phyloP scores from a whole-genome alignment of 2,113 vertebrate species.

The Myotis yumanensis region DNA sequence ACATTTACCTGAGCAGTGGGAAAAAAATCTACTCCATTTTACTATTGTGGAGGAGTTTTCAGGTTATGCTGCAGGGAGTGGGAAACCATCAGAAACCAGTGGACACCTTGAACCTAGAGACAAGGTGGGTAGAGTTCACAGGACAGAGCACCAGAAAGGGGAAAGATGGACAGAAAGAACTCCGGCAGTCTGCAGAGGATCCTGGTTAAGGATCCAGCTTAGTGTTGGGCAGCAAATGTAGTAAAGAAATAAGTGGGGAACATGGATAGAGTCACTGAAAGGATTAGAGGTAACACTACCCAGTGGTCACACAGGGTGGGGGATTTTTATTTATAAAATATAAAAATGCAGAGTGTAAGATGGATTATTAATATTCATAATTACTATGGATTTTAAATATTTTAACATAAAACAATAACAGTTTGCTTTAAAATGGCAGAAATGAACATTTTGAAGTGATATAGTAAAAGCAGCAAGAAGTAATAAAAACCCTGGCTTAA shows the following conservation, averaged over 20 bases:
- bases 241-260: background rate
- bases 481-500: background rate
- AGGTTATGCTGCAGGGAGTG: background rate
- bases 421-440: background rate
- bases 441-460: background rate
- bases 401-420: background rate
- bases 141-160: background rate
- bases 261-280: background rate
- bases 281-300: background rate
- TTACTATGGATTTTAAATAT: background rate
- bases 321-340: background rate
- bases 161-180: background rate
- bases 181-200: background rate
- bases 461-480: background rate
- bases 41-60: background rate
- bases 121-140: too few species aligned
- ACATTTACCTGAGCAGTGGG: background rate
- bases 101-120: background rate
- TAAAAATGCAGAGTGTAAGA: background rate
- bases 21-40: background rate
- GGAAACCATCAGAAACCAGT: background rate
- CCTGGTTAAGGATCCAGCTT: background rate
- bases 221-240: background rate
- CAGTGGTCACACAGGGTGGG: background rate
- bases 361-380: background rate